phyloP scores from a whole-genome alignment of 2,888 invertebrate genomes.

The Cybosia mesomella region DNA sequence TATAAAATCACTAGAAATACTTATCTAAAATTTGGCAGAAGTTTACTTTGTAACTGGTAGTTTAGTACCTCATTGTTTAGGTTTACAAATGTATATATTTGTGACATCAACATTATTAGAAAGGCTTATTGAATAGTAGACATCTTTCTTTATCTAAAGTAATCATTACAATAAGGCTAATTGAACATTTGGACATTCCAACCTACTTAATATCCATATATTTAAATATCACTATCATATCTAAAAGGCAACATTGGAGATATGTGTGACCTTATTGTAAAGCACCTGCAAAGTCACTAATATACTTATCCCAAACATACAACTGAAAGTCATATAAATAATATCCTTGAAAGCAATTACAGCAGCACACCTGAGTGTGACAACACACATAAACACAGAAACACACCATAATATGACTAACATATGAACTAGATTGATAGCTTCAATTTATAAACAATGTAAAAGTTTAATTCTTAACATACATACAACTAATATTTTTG shows the following conservation, averaged over 20 bases:
- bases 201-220: slow-evolving; percentile 72
- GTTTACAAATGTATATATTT: slow-evolving; percentile 77
- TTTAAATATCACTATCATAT: slow-evolving; percentile 82
- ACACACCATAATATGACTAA: slow-evolving; percentile 85
- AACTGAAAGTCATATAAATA: slow-evolving; percentile 74
- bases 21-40: slow-evolving; percentile 84
- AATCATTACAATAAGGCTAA: slow-evolving; percentile 77
- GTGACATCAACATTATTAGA: slow-evolving; percentile 62
- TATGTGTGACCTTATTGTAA: slow-evolving; percentile 82
- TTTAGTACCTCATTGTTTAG: slow-evolving; percentile 66
- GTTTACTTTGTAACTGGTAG: slow-evolving; percentile 72
- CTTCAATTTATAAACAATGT: slow-evolving; percentile 78
- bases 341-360: slow-evolving; percentile 78
- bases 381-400: slow-evolving; percentile 80
- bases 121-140: slow-evolving; percentile 69
- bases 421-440: slow-evolving; percentile 84
- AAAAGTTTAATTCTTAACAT: slow-evolving; percentile 65
- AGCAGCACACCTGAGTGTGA: slow-evolving; percentile 80
- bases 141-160: slow-evolving; percentile 73
- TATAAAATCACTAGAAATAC: slow-evolving; percentile 78
- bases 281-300: slow-evolving; percentile 83
- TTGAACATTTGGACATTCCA: slow-evolving; percentile 77
- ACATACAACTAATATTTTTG: slow-evolving; percentile 83
- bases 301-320: slow-evolving; percentile 78
- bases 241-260: slow-evolving; percentile 87